phyloP scores from a whole-genome alignment of 2,888 invertebrate species.

The Notocelia uddmanniana region DNA sequence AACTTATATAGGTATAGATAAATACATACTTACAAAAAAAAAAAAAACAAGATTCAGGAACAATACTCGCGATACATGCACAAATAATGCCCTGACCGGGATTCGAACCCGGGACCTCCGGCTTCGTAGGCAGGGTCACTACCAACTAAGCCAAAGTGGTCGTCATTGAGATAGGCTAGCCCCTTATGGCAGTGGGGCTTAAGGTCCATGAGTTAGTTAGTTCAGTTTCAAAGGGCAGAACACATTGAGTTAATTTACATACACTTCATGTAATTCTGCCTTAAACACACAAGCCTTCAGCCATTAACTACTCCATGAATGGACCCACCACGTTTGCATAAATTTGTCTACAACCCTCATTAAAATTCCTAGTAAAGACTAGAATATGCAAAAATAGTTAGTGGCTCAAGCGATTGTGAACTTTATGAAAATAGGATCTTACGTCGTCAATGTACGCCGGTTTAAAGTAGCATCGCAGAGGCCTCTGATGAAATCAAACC shows the following conservation, averaged over 20 bases:
- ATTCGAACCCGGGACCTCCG: no score
- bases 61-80: no score
- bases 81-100: no score
- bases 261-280: slow-evolving; percentile 14
- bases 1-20: no score
- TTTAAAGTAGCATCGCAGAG: background rate
- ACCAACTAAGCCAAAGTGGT: no score
- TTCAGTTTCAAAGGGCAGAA: background rate
- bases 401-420: background rate
- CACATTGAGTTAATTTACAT: slow-evolving; percentile 21
- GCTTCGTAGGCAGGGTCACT: no score
- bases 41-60: no score
- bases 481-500: background rate
- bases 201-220: no score
- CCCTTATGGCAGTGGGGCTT: no score
- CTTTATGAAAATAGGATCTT: background rate
- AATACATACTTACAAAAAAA: no score
- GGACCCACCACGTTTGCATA: slow-evolving; percentile 34
- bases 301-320: slow-evolving; percentile 30
- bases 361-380: slow-evolving; percentile 26
- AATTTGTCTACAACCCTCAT: slow-evolving; percentile 34
- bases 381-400: slow-evolving; percentile 10
- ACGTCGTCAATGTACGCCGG: background rate
- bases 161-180: no score
- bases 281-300: slow-evolving; percentile 3